These are phyloP conservation scores for Salvelinus alpinus DNA, from an alignment of 2,113 vertebrate genomes.

Conservation along the genomic window DNA sequence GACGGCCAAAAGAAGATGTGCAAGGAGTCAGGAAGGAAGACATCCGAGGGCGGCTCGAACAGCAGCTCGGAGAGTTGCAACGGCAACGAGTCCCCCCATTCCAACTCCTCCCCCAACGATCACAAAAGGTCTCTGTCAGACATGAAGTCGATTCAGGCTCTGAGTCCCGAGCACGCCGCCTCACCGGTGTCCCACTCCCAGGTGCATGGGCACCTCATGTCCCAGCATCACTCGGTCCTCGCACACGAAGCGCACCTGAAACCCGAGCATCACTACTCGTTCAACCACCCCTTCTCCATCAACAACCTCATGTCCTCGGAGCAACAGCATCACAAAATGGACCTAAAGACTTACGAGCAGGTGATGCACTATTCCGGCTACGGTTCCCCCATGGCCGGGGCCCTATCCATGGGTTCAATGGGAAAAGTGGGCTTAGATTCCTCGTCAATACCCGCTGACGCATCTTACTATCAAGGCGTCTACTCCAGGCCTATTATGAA, in stretches of 20 bases:
- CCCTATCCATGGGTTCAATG: slow-evolving; percentile 92
- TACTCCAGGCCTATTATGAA: slow-evolving; percentile 99
- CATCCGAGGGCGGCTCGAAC: slow-evolving; percentile 73
- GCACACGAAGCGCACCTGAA: slow-evolving; percentile 94
- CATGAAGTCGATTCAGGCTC: slow-evolving; percentile 76
- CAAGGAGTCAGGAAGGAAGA: slow-evolving; percentile 78
- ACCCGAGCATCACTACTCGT: slow-evolving; percentile 97
- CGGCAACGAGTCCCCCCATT: slow-evolving; percentile 86
- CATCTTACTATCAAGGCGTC: slow-evolving; percentile 94
- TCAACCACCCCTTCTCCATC: slow-evolving; percentile 99
- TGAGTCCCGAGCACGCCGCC: slow-evolving; percentile 84
- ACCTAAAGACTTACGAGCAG: slow-evolving; percentile 98
- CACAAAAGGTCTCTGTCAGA: slow-evolving; percentile 85
- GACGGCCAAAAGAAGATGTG: slow-evolving; percentile 80
- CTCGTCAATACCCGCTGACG: slow-evolving; percentile 85
- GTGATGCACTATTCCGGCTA: slow-evolving; percentile 98
- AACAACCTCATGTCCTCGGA: slow-evolving; percentile 98
- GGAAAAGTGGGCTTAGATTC: slow-evolving; percentile 91
- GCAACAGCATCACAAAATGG: slow-evolving; percentile 99
- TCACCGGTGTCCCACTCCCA: slow-evolving; percentile 82
- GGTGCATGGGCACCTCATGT: slow-evolving; percentile 86
- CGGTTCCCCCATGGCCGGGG: slow-evolving; percentile 89
- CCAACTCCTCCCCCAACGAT: slow-evolving; percentile 86
- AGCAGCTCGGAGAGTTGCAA: slow-evolving; percentile 84
- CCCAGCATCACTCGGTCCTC: slow-evolving; percentile 84